phyloP scores from a whole-genome alignment of 1,140 invertebrate genomes.

The Pygmarrhopalites habei region DNA sequence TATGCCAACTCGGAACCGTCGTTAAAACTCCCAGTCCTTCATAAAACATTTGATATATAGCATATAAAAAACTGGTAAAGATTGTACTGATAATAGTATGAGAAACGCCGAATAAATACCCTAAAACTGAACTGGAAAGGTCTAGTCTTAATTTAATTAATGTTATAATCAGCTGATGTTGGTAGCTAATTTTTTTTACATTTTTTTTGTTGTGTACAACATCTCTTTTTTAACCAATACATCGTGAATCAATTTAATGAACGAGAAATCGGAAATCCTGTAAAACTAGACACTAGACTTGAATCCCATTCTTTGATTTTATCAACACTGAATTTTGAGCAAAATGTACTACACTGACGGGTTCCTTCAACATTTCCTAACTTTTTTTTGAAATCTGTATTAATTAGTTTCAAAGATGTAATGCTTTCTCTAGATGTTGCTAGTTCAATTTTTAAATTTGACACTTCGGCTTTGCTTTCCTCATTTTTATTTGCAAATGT shows the following conservation, averaged over 20 bases:
- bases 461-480: too few species aligned
- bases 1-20: background rate
- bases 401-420: too few species aligned
- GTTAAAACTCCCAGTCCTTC: slow-evolving; percentile 3
- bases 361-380: too few species aligned
- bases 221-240: background rate
- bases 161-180: background rate
- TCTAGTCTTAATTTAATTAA: slow-evolving; percentile 9
- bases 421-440: too few species aligned
- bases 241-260: background rate
- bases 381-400: too few species aligned
- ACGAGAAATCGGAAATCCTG: background rate
- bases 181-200: background rate
- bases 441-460: too few species aligned
- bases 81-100: background rate
- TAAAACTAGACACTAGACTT: background rate
- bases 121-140: background rate
- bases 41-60: slow-evolving; percentile 2
- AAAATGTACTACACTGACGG: too few species aligned
- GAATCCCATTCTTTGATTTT: background rate
- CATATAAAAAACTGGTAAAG: background rate
- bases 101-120: background rate
- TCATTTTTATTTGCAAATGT: too few species aligned
- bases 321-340: background rate
- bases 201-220: background rate